Evolutionary conservation across 2,888 invertebrate genomes (phyloP).

Genomic region (Eupithecia subumbrata): DNA sequence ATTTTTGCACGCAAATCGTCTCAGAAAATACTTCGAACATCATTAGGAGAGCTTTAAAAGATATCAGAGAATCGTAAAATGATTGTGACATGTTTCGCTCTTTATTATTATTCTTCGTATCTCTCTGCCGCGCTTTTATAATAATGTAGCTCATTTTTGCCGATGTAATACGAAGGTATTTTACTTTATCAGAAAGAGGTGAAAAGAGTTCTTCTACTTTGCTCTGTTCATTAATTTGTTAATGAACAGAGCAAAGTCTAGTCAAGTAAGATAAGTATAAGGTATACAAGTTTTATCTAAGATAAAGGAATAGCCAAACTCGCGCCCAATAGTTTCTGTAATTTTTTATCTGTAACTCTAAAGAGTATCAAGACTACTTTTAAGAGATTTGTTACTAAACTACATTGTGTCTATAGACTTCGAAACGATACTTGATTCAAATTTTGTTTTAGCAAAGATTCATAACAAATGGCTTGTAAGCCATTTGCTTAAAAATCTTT

Average conservation of each 20-base stretch:
- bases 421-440: too few relatives aligned
- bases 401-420: too few relatives aligned
- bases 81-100: constrained; percentile 13
- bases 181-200: background rate
- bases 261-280: background rate
- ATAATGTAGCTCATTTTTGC: background rate
- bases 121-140: background rate
- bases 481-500: too few relatives aligned
- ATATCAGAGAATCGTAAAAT: constrained; percentile 1
- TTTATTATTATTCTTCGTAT: background rate
- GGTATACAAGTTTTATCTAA: background rate
- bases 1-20: constrained; percentile 1
- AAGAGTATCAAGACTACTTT: too few relatives aligned
- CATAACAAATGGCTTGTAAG: too few relatives aligned
- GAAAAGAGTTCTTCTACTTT: too few relatives aligned
- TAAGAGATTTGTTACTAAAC: too few relatives aligned
- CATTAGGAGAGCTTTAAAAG: background rate
- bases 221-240: background rate
- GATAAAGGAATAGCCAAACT: background rate
- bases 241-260: background rate
- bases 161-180: background rate
- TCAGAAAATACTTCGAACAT: background rate
- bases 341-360: too few relatives aligned
- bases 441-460: too few relatives aligned
- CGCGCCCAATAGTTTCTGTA: background rate